Base-by-base conservation (phyloP, 2,888 invertebrate species). In the Caenorhabditis sp. region DNA sequence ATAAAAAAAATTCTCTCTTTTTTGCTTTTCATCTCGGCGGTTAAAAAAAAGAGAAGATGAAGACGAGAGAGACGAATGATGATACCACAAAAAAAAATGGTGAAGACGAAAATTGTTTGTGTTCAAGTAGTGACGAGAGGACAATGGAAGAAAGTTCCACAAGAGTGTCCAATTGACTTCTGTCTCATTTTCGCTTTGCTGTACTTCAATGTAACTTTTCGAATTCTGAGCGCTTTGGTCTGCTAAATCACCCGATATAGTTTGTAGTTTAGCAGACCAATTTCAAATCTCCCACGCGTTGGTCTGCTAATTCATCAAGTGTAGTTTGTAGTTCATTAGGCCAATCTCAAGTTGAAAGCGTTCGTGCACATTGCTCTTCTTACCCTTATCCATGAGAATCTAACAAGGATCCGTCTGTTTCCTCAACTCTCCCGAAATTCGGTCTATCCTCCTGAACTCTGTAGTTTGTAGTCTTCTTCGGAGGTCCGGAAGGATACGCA, bases 111-210 rank as follows among this genome's bases (percentile, higher is more conserved):
- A 58, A 31, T 58, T 58, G 58, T 58, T 58, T 58, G 31, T 58
- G 31, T 14, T 8, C 24, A 22, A 31, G 58, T 35, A 31, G n/a
- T 10, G 19, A 19, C 4, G n/a, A 14, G 44, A 54, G 54, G 14
- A 54, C 54, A 54, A 54, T 26, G 54, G 51, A 26, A 49, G 49
- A 54, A 54, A 22, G 54, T 38, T 61, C 41, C 41, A 61, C 24
- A 2, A 22, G 7, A 19, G n/a, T 35, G 8, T 7, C 61, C 35
- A 59, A 16, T 28, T 22, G 14, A 35, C 19, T 41, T 35, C 58
- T 58, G 58, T 64, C 14, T 44, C 44, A 41, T 12, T 41, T 44
- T 26, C 44, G 41, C 19, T n/a, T 47, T 64, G n/a, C 26, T 41
- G 38, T 24, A 24, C 24, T 59, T 59, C 26, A 31, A n/a, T n/a